Evolutionary conservation across 2,888 invertebrate species (phyloP).

Genomic region (Meloe dianella): DNA sequence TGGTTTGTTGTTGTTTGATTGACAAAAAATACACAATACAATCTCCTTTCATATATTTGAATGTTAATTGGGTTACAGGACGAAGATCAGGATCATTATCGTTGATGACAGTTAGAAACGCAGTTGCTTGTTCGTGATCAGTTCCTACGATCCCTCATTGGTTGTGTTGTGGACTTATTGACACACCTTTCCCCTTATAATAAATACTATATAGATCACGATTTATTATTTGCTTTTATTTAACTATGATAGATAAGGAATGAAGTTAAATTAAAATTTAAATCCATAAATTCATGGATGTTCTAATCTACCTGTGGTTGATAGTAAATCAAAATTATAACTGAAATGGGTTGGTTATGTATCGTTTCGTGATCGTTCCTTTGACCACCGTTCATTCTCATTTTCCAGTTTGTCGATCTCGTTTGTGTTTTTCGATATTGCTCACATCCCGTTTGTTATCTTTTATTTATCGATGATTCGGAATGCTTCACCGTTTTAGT

Average conservation of each 20-base stretch:
- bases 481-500: conserved; percentile 33
- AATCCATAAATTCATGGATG: neutral
- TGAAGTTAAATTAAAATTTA: neutral
- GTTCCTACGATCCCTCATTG: conserved; percentile 27
- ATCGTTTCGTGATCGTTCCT: conserved; percentile 10
- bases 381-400: conserved; percentile 17
- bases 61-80: conserved; percentile 42
- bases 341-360: too few relatives aligned
- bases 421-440: conserved; percentile 5
- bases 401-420: conserved; percentile 18
- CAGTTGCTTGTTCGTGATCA: conserved; percentile 38
- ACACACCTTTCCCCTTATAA: conserved; percentile 43
- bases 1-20: neutral
- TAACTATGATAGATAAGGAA: neutral
- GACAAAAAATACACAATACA: conserved; percentile 11
- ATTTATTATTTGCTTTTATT: conserved; percentile 36
- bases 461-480: conserved; percentile 34
- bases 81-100: conserved; percentile 47
- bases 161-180: conserved; percentile 42
- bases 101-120: conserved; percentile 41
- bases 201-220: conserved; percentile 38
- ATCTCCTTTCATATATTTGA: conserved; percentile 31
- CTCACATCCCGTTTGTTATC: conserved; percentile 28
- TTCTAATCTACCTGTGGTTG: neutral
- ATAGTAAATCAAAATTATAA: neutral